Conservation (phyloP, 1,140 invertebrate species). For the Drosophila rhopaloa region DNA sequence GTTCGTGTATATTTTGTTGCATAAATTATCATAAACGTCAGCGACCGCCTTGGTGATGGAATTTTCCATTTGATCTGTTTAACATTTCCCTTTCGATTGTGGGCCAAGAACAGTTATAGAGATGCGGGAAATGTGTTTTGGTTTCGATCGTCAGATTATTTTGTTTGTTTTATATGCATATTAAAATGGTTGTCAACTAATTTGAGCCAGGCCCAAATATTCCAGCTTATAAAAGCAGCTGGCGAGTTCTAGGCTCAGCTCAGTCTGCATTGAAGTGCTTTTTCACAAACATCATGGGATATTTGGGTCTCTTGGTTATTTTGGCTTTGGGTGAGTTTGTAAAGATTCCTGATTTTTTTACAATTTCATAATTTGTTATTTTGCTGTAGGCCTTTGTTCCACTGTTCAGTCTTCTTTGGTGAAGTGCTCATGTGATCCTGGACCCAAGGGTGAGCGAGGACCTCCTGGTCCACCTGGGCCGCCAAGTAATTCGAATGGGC, state of each 20-base stretch:
- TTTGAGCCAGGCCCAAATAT: background rate
- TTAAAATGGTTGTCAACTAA: slow-evolving; percentile 11
- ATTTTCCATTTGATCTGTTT: slow-evolving; percentile 26
- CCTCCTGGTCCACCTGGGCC: slow-evolving; percentile 59
- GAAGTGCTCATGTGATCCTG: slow-evolving; percentile 67
- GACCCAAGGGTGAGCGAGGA: slow-evolving; percentile 46
- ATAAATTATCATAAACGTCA: slow-evolving; percentile 54
- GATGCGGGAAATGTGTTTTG: slow-evolving; percentile 34
- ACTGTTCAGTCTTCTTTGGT: slow-evolving; percentile 41
- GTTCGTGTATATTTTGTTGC: slow-evolving; percentile 16
- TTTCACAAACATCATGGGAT: slow-evolving; percentile 44
- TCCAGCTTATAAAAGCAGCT: slow-evolving; percentile 50
- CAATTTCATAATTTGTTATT: background rate
- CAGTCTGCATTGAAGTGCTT: slow-evolving; percentile 33
- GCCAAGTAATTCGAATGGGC: slow-evolving; percentile 9
- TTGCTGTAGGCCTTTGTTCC: slow-evolving; percentile 34
- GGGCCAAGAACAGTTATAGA: slow-evolving; percentile 54
- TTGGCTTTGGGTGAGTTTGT: slow-evolving; percentile 46
- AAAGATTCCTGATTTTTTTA: background rate
- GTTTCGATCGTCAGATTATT: slow-evolving; percentile 36
- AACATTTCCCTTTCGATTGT: slow-evolving; percentile 39
- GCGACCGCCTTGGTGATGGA: slow-evolving; percentile 9
- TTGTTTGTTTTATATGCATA: slow-evolving; percentile 27
- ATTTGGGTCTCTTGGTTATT: slow-evolving; percentile 9
- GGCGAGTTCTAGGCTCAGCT: background rate